Conservation (phyloP, 2,888 invertebrate species). For the Drosophila engyochracea region DNA sequence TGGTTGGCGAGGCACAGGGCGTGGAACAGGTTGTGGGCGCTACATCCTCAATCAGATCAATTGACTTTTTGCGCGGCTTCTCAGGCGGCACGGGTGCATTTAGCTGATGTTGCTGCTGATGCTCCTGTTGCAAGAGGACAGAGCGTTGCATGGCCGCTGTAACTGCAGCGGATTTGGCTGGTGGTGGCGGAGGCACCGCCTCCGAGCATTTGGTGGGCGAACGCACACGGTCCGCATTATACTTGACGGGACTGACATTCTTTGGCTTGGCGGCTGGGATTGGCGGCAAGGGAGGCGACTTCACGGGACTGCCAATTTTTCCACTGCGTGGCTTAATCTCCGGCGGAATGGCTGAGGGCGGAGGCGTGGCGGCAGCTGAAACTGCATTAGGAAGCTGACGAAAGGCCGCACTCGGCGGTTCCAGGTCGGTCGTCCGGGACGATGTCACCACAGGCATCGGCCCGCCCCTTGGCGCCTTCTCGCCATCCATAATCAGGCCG, state of each 20-base stretch:
- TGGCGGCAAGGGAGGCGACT: constrained; percentile 84
- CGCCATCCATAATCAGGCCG: constrained; percentile 85
- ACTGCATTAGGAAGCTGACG: constrained; percentile 56
- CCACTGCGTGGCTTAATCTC: constrained; percentile 85
- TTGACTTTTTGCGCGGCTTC: constrained; percentile 83
- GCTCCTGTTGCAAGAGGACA: constrained; percentile 74
- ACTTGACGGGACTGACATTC: constrained; percentile 84
- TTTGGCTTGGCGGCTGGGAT: constrained; percentile 85
- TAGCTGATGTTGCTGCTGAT: constrained; percentile 51
- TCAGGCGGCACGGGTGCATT: constrained; percentile 82
- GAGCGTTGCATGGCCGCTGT: constrained; percentile 82
- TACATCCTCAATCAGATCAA: constrained; percentile 82
- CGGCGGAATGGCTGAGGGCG: constrained; percentile 77
- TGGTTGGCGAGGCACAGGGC: constrained; percentile 72
- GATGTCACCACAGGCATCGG: constrained; percentile 12
- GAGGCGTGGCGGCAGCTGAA: constrained; percentile 13
- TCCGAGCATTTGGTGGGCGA: constrained; percentile 83
- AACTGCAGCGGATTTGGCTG: constrained; percentile 82
- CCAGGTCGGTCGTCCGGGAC: constrained; percentile 40
- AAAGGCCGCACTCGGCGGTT: constrained; percentile 83
- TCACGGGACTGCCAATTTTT: constrained; percentile 84
- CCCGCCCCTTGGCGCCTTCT: constrained; percentile 53
- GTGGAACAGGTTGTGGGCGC: constrained; percentile 64
- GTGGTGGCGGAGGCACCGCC: constrained; percentile 81
- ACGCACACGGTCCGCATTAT: constrained; percentile 82